A percentile compares a stretch with the other conserved stretches of the same genome.
Conservation (phyloP, 2,888 invertebrate species). For the Nemurella pictetii region DNA sequence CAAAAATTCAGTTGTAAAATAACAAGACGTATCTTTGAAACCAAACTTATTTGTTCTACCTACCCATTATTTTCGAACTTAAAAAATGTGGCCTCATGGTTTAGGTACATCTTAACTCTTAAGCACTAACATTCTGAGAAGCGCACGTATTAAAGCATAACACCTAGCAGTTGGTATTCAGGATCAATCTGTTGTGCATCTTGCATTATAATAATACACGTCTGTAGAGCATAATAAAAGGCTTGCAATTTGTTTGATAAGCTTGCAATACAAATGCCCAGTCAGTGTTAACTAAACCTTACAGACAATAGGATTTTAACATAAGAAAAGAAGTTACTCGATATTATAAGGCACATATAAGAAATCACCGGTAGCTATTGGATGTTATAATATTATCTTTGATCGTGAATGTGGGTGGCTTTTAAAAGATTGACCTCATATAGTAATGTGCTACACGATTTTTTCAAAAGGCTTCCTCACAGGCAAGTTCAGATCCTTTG, state of each 20-base stretch:
- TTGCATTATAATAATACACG: neutral
- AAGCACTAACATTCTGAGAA: neutral
- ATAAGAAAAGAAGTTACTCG: neutral
- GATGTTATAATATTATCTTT: conserved; percentile 2
- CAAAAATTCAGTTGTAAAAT: neutral
- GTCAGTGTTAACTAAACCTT: neutral
- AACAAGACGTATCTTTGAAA: neutral
- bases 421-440: conserved; percentile 5
- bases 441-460: neutral
- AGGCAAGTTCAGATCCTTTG: neutral
- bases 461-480: neutral
- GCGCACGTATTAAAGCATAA: neutral
- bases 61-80: neutral
- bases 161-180: neutral
- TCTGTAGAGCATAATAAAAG: neutral
- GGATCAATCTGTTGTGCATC: neutral
- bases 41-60: neutral
- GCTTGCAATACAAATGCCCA: neutral
- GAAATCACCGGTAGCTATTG: neutral
- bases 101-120: neutral
- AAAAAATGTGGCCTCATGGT: neutral
- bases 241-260: neutral
- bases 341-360: neutral
- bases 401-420: conserved; percentile 18
- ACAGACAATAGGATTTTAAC: neutral